These are phyloP conservation scores for Neotoxoptera formosana DNA, from an alignment of 1,140 invertebrate species.

Conservation along the genomic window DNA sequence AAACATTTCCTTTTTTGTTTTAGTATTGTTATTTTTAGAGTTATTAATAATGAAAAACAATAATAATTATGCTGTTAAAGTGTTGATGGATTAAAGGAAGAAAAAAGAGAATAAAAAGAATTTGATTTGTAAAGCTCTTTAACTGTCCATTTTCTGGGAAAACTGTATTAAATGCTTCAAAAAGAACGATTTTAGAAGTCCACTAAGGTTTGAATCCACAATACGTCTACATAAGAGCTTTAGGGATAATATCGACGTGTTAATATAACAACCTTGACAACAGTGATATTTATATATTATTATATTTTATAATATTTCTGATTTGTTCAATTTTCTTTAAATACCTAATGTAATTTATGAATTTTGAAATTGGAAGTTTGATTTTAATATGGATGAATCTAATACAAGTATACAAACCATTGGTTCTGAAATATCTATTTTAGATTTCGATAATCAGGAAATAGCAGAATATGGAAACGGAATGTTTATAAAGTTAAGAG, in stretches of 20 bases:
- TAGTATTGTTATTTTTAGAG: background rate
- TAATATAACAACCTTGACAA: background rate
- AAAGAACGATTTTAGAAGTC: background rate
- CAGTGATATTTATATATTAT: background rate
- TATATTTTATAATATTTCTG: background rate
- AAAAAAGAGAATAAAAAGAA: background rate
- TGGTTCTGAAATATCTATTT: background rate
- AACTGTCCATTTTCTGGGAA: background rate
- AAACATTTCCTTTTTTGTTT: background rate
- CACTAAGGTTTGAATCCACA: background rate
- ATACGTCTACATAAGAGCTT: background rate
- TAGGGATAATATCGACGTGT: background rate
- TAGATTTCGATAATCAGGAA: background rate
- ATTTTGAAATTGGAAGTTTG: background rate
- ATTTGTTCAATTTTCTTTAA: background rate
- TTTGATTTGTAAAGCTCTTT: background rate
- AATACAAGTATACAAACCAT: background rate
- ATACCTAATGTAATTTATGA: background rate
- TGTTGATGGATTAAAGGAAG: background rate
- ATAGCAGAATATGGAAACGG: background rate
- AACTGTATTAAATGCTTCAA: background rate
- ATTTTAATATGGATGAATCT: background rate
- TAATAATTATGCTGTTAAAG: background rate
- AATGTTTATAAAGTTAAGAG: background rate
- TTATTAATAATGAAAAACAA: background rate